Evolutionary conservation across 1,140 invertebrate genomes (phyloP), one percentile per base, ranked within the genome.

Genomic region (Lutraria rhynchaena): DNA sequence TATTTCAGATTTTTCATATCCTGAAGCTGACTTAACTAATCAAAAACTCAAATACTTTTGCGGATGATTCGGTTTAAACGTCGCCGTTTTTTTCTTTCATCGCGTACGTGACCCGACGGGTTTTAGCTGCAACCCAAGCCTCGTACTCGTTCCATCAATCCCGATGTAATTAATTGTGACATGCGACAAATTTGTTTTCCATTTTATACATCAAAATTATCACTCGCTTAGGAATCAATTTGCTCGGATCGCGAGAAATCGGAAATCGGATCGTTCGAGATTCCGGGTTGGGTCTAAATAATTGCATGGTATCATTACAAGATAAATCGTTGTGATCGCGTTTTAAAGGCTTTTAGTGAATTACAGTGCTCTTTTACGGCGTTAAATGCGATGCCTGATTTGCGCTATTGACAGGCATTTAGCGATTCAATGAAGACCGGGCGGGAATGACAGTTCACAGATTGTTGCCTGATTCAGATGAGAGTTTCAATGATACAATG

Each of bases 281-380:
- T 80, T 80, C 76, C 76, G 76, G 76, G 44, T 70, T 70, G 55
- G 53, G 63, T 70, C 65, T 67, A 51, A 80, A 49, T 49, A 49
- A 57, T 60, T 35, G 76, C 44, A 70, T 70, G 60, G 46, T 80
- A 55, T 80, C 76, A 80, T 80, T 57, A 46, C 65, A 33, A 35
- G 60, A 70, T 58, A 69, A 80, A 80, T 80, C 76, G 76, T 57
- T 41, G 35, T 80, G 65, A 80, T 57, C 76, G 76, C 46, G 46
- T 70, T 70, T 80, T 80, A 80, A 80, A 80, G 55, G 76, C 65
- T 80, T 63, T 80, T 80, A 80, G 76, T 80, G 76, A 80, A 80
- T 80, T 80, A 80, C 60, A 80, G 76, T 80, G 76, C 65, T 80
- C 76, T 80, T 80, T 80, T 80, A 80, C 61, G 65, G 51, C 76